Base-by-base conservation (phyloP, 2,797 vertebrate genomes). In the Gambusia yucatana region DNA sequence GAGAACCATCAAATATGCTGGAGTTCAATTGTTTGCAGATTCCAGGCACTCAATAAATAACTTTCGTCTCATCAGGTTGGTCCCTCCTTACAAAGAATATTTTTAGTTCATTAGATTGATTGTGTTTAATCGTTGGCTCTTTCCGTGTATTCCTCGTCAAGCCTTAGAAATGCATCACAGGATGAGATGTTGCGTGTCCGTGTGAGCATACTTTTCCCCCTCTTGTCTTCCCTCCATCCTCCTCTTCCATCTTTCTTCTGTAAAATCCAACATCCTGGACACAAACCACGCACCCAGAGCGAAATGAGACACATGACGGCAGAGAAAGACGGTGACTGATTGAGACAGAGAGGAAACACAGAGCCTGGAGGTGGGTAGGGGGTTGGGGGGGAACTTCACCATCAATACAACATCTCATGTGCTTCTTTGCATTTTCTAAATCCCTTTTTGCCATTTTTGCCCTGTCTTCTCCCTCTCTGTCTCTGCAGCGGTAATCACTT, bases 401-500 rank as follows among this genome's bases (percentile, higher is more conserved):
- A 80, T 91, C 94, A 93, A 94, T 89, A 86, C 88, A 89, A 79
- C 91, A 87, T 91, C 90, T 92, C 75, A 33, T 90, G 83, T 87
- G 89, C 92, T 92, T 93, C 93, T 94, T 89, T 91, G 92, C 92
- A 90, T 94, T 92, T 92, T 93, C 90, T 94, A 94, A 95, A 90
- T 83, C 88, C 92, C 92, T 90, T 92, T 94, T 90, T 91, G 82
- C 71, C 79, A 91, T 95, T 93, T 95, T 94, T 82, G 91, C 94
- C 94, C 94, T 87, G 87, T 93, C 91, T 93, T 91, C 91, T 92
- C 93, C 74, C 88, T 96, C 97, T 91, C 91, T 92, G 92, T 77
- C 88, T 96, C 97, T 79, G 83, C 89, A 95, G 95, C 96, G 96
- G 97, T 98, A 98, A 98, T 99, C 97, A 99, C 97, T 98, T 97